These are phyloP conservation scores for Anoplophora glabripennis DNA, from an alignment of 1,140 invertebrate species.

Conservation along the genomic window DNA sequence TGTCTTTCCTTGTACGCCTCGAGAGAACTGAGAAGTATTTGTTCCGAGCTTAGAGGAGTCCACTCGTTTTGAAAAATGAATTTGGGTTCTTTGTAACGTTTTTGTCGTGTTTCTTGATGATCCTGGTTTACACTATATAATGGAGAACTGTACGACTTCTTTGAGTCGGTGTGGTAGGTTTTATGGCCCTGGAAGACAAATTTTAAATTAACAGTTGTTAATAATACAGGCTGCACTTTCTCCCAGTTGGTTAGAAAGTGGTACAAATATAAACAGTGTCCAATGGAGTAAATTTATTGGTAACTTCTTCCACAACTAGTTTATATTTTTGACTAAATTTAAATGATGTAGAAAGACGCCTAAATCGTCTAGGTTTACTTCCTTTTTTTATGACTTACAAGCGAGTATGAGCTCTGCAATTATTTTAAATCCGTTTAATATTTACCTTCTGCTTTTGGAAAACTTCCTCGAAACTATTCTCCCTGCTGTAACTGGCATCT, in stretches of 20 bases:
- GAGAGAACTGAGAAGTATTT: background rate
- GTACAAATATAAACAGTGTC: too few species aligned
- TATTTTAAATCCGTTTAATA: too few species aligned
- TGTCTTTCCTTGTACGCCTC: conserved; percentile 1
- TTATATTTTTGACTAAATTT: too few species aligned
- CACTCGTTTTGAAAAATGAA: background rate
- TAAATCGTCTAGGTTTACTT: too few species aligned
- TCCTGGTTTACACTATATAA: background rate
- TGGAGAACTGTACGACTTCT: background rate
- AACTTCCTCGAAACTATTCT: conserved; percentile 7
- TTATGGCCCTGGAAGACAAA: conserved; percentile 7
- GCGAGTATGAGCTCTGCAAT: too few species aligned
- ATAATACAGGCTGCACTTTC: too few species aligned
- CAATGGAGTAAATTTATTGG: too few species aligned
- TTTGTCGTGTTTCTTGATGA: background rate
- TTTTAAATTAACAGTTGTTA: too few species aligned
- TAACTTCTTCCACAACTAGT: too few species aligned
- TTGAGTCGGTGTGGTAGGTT: background rate
- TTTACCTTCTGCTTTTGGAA: conserved; percentile 3
- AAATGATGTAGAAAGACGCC: too few species aligned
- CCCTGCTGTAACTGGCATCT: conserved; percentile 7
- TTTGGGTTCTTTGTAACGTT: background rate
- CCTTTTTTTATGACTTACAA: too few species aligned
- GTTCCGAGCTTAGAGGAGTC: conserved; percentile 1
- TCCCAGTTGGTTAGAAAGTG: too few species aligned